Base-by-base conservation (phyloP, 2,888 invertebrate species). In the Hylaea fasciaria region DNA sequence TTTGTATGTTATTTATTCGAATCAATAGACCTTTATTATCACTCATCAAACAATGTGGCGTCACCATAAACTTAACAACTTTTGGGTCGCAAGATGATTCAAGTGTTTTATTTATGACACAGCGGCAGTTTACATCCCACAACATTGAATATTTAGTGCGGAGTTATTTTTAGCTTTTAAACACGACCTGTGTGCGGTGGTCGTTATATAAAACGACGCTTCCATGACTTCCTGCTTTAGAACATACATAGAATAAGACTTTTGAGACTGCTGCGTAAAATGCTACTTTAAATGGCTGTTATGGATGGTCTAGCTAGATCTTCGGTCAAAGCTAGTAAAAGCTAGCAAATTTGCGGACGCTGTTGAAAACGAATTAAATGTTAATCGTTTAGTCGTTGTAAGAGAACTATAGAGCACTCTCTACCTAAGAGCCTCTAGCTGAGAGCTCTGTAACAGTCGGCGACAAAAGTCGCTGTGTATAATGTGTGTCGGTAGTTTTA, bases 221-320 rank as follows among this genome's bases (percentile, higher is more conserved):
- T 46, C 32, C 32, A 32, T 32, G 46, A 14, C 46, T 46, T 46
- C 46, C 46, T 32, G 46, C 32, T 46, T 46, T 32, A 46, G 32
- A 32, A 32, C 14, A 35, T 46, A 32, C 14, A 14, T 44, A 44
- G 22, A 44, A 14, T 2, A 28, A 45, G 29, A 13, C 22, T 13
- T 17, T 44, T 44, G 44, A 2, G 22, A 3, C 22, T 22, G 22
- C 5, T 22, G 22, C 22, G 22, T 22, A 22, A 22, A 22, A 5
- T 5, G 2, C 22, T 22, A 22, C 3, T 22, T 22, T 22, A 22
- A 3, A 5, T n/a, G n/a, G n/a, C n/a, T n/a, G n/a, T n/a, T n/a
- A n/a, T n/a, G n/a, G n/a, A n/a, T n/a, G n/a, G n/a, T n/a, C n/a
- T n/a, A n/a, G n/a, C n/a, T n/a, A n/a, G n/a, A n/a, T n/a, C n/a